A percentile compares a stretch with the other conserved stretches of the same genome.
These are phyloP conservation scores for Phocides pigmalion DNA, from an alignment of 1,140 invertebrate species.

Conservation along the genomic window DNA sequence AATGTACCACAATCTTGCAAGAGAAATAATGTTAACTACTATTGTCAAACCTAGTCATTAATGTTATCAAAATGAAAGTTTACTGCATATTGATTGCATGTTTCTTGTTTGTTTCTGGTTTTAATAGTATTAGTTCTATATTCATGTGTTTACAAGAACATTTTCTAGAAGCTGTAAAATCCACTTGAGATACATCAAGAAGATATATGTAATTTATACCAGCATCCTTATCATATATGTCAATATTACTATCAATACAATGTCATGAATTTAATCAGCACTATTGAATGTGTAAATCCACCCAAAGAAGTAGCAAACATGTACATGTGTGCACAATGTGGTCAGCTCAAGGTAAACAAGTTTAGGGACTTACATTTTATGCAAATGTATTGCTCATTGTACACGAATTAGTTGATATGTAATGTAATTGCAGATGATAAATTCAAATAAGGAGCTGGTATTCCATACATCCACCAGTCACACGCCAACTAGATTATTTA, in stretches of 20 bases:
- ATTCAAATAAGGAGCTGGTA: constrained; percentile 9
- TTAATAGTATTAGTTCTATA: too few species aligned
- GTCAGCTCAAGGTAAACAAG: constrained; percentile 39
- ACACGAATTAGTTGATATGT: constrained; percentile 34
- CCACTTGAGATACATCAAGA: too few species aligned
- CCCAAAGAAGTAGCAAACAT: background rate
- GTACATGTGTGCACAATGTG: constrained; percentile 16
- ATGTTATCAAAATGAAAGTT: too few species aligned
- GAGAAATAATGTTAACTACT: too few species aligned
- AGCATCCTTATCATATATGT: background rate
- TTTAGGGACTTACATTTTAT: constrained; percentile 34
- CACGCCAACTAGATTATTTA: constrained; percentile 21
- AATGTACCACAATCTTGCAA: background rate
- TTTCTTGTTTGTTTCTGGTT: too few species aligned
- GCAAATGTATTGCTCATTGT: constrained; percentile 34
- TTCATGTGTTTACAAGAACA: background rate
- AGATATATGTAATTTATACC: background rate
- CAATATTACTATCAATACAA: background rate
- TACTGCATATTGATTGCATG: too few species aligned
- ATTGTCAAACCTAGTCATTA: too few species aligned
- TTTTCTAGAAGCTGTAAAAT: background rate
- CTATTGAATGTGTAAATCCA: background rate
- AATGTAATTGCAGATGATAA: constrained; percentile 18
- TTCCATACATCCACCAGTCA: constrained; percentile 17
- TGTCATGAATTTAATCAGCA: background rate